Evolutionary conservation across 2,888 invertebrate genomes (phyloP).

Genomic region (Belgica antarctica): DNA sequence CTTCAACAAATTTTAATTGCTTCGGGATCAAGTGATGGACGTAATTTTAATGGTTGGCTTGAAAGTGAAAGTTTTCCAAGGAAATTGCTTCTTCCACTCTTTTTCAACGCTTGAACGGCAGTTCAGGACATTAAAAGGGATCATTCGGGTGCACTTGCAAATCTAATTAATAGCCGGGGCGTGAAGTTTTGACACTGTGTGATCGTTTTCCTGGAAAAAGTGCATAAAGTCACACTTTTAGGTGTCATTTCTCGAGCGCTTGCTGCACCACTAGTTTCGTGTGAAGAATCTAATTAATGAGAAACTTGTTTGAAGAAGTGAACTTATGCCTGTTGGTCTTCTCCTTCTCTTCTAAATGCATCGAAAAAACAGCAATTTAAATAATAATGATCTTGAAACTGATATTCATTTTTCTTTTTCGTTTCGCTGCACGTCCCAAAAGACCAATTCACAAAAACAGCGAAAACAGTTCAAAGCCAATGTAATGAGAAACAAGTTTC

Average conservation of each 20-base stretch:
- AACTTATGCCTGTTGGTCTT: background rate
- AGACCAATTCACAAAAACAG: slow-evolving; percentile 15
- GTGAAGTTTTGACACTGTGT: slow-evolving; percentile 22
- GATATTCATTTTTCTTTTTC: slow-evolving; percentile 15
- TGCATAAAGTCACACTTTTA: slow-evolving; percentile 27
- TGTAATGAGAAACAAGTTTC: slow-evolving; percentile 29
- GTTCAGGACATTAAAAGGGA: background rate
- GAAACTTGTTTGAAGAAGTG: slow-evolving; percentile 16
- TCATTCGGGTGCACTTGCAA: background rate
- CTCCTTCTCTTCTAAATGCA: too few species aligned
- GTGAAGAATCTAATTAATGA: slow-evolving; percentile 37
- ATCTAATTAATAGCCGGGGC: slow-evolving; percentile 34
- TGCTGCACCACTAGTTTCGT: background rate
- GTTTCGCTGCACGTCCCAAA: slow-evolving; percentile 16
- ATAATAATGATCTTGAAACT: slow-evolving; percentile 36
- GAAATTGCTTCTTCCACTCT: background rate
- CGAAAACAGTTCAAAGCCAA: background rate
- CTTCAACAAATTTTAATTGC: slow-evolving; percentile 41
- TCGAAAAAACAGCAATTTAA: slow-evolving; percentile 43
- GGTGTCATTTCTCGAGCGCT: background rate
- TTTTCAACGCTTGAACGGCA: background rate
- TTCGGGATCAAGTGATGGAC: slow-evolving; percentile 19
- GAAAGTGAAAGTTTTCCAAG: background rate
- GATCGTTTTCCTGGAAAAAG: slow-evolving; percentile 26
- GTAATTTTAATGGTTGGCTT: slow-evolving; percentile 36